These are phyloP conservation scores for Polyodon spathula DNA, from an alignment of 2,113 vertebrate genomes.

Conservation along the genomic window DNA sequence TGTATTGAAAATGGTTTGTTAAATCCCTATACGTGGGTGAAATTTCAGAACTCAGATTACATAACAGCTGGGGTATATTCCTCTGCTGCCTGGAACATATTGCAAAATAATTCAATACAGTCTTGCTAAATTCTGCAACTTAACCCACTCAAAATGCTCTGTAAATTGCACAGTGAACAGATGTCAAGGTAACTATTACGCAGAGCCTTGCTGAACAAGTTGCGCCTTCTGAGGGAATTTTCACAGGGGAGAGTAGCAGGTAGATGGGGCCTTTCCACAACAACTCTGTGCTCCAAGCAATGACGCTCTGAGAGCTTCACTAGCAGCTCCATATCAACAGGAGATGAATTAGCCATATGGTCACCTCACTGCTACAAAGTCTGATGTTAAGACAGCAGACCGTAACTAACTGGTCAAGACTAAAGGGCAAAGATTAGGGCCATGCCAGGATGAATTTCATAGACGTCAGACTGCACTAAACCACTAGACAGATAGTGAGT, in stretches of 20 bases:
- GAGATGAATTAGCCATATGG: constrained; percentile 36
- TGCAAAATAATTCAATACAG: not conserved
- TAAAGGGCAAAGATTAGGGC: constrained; percentile 21
- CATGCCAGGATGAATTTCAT: constrained; percentile 12
- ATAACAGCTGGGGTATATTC: constrained; percentile 3
- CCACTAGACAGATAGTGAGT: constrained; percentile 5
- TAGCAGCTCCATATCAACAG: constrained; percentile 17
- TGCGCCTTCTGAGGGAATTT: constrained; percentile 7
- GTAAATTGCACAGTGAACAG: constrained; percentile 14
- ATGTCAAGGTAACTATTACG: constrained; percentile 13
- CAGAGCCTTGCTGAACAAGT: not conserved
- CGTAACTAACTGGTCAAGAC: constrained; percentile 30
- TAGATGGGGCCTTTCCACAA: not conserved
- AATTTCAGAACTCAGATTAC: not conserved
- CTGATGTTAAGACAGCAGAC: constrained; percentile 26
- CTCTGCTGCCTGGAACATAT: not conserved
- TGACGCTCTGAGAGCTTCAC: constrained; percentile 3
- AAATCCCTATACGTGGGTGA: not conserved
- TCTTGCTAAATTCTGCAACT: not conserved
- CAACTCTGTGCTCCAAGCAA: not conserved
- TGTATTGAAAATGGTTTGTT: not conserved
- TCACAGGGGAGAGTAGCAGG: not conserved
- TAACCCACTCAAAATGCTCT: not conserved
- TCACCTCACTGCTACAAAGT: constrained; percentile 21
- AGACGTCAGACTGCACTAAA: constrained; percentile 10